Evolutionary conservation across 2,113 vertebrate species (phyloP), one percentile per base, ranked within the genome.

Genomic region (Campylorhamphus procurvoides): DNA sequence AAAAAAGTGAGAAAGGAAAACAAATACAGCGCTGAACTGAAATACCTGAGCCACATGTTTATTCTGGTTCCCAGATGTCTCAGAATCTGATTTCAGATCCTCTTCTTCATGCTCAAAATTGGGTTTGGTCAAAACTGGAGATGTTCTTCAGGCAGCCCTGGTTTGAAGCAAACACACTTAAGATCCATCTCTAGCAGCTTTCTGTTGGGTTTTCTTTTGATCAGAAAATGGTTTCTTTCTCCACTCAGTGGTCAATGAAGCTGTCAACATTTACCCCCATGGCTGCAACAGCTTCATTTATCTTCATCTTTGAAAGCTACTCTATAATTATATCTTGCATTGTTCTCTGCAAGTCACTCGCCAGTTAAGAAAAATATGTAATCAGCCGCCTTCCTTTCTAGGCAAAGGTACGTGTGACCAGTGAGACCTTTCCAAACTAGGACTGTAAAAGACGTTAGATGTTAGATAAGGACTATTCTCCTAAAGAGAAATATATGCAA

Each of bases 361-460:
- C 95, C 66, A 59, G 94, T 94, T 92, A 94, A 98, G 93, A 93
- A 95, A 97, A 96, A 93, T 89, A 90, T 87, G 95, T 85, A 97
- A 98, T 98, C 97, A 98, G 90, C 19, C 3, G 40, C 95, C 91
- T 98, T 98, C 97, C 98, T 98, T 84, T 97, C 90, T 87, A 94
- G 84, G 66, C 90, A 85, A 97, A 98, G 97, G 97, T 97, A 96
- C 97, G 92, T 98, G 97, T 97, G 98, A 98, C 97, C 97, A 97
- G 37, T 7, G 82, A 98, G 98, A 98, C 97, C 98, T 98, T 98
- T 98, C 96, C 96, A 97, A 97, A 97, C 91, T 96, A 96, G 95
- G 92, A 87, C 83, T 97, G 93, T 66, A 94, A 96, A 95, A 97
- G 93, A 81, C 90, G 95, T 96, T 95, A 93, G 96, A 97, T 97